Conservation (phyloP, 1,140 invertebrate genomes). For the Eupeodes corollae region DNA sequence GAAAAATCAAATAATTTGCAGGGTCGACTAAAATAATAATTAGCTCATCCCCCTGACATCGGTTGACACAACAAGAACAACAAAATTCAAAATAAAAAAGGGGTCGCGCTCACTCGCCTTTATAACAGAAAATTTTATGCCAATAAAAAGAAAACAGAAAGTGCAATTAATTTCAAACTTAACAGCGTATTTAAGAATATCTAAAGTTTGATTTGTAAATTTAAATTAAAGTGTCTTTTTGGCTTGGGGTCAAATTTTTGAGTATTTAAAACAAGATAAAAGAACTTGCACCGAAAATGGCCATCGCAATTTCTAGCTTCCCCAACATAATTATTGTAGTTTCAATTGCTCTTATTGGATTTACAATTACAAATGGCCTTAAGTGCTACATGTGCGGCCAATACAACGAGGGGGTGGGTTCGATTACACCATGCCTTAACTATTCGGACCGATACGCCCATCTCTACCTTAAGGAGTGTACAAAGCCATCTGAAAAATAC, state of each 20-base stretch:
- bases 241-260: too few relatives aligned
- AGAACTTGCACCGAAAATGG: not conserved
- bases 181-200: too few relatives aligned
- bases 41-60: too few relatives aligned
- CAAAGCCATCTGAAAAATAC: constrained; percentile 45
- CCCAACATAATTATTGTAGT: not conserved
- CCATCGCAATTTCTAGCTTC: not conserved
- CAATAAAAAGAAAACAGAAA: too few relatives aligned
- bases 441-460: constrained; percentile 48
- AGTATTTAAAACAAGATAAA: not conserved
- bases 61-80: too few relatives aligned
- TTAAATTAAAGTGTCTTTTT: too few relatives aligned
- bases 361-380: constrained; percentile 37
- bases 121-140: not conserved
- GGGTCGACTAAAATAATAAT: too few relatives aligned
- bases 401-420: constrained; percentile 70
- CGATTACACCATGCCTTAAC: constrained; percentile 68
- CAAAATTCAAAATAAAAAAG: not conserved
- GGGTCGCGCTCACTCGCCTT: too few relatives aligned
- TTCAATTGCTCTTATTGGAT: not conserved
- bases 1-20: too few relatives aligned
- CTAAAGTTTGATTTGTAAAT: too few relatives aligned
- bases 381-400: constrained; percentile 65
- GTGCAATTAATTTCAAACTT: too few relatives aligned
- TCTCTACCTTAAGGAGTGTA: constrained; percentile 54